These are phyloP conservation scores for Argyrosomus japonicus DNA, from an alignment of 2,113 vertebrate species.

Conservation along the genomic window DNA sequence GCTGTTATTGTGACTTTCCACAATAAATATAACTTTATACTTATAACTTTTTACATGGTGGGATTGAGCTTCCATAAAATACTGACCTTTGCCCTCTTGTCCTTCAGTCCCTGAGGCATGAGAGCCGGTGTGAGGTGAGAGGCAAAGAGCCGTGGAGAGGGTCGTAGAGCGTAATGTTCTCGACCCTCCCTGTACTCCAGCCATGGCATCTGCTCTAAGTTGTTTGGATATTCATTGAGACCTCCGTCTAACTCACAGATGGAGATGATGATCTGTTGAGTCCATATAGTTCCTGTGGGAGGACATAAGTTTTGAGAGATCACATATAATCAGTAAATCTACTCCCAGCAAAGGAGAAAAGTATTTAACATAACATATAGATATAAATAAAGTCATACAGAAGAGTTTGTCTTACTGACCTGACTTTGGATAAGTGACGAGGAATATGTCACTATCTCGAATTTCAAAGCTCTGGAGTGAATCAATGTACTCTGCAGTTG, in stretches of 20 bases:
- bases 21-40: too few relatives aligned
- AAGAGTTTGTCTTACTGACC: constrained; percentile 28
- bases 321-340: not conserved
- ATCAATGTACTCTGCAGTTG: too few relatives aligned
- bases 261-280: constrained; percentile 56
- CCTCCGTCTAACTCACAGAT: constrained; percentile 18
- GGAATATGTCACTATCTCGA: constrained; percentile 77
- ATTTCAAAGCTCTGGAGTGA: constrained; percentile 33
- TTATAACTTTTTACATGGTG: too few relatives aligned
- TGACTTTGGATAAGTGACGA: constrained; percentile 65
- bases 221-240: constrained; percentile 39
- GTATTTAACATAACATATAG: too few relatives aligned
- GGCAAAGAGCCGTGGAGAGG: constrained; percentile 70
- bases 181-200: constrained; percentile 58
- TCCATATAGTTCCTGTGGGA: constrained; percentile 37
- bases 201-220: constrained; percentile 75
- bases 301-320: not conserved
- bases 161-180: constrained; percentile 37
- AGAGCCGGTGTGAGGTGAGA: constrained; percentile 80
- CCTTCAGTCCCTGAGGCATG: constrained; percentile 76
- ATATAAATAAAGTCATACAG: not conserved
- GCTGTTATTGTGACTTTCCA: too few relatives aligned
- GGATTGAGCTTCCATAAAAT: too few relatives aligned
- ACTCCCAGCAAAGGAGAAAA: not conserved
- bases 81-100: constrained; percentile 80